These are phyloP conservation scores for Globodera ellingtonae DNA, from an alignment of 1,140 invertebrate species.

Conservation along the genomic window DNA sequence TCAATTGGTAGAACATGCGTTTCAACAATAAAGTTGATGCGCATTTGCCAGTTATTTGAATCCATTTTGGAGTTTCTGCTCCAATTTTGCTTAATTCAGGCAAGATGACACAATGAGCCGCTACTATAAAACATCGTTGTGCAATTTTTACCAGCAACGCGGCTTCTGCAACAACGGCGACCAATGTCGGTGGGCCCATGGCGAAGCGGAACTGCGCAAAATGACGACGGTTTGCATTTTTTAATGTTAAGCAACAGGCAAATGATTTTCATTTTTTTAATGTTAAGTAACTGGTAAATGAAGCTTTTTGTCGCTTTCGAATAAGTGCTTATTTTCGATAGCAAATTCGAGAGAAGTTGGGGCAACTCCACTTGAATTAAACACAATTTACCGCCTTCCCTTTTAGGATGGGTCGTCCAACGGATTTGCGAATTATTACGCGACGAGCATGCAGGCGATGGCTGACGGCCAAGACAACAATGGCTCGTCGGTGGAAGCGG, in stretches of 20 bases:
- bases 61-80: background rate
- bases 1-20: too few species aligned
- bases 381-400: too few species aligned
- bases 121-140: slow-evolving; percentile 20
- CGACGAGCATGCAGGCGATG: background rate
- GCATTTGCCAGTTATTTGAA: background rate
- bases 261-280: background rate
- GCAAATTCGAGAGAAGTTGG: background rate
- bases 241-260: background rate
- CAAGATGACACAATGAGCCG: slow-evolving; percentile 9
- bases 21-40: too few species aligned
- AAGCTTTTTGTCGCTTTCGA: background rate
- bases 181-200: slow-evolving; percentile 25
- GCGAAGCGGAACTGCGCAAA: slow-evolving; percentile 7
- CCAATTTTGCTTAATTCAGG: slow-evolving; percentile 1
- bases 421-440: slow-evolving; percentile 3
- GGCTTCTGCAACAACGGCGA: slow-evolving; percentile 28
- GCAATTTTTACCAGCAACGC: slow-evolving; percentile 23
- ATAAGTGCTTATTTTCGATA: background rate
- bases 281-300: background rate
- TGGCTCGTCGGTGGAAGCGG: slow-evolving; percentile 10
- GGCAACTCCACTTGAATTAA: too few species aligned
- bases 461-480: slow-evolving; percentile 1
- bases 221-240: background rate
- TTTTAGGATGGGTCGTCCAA: background rate